Conservation (phyloP, 2,888 invertebrate genomes). For the Allolobophora icterica region DNA sequence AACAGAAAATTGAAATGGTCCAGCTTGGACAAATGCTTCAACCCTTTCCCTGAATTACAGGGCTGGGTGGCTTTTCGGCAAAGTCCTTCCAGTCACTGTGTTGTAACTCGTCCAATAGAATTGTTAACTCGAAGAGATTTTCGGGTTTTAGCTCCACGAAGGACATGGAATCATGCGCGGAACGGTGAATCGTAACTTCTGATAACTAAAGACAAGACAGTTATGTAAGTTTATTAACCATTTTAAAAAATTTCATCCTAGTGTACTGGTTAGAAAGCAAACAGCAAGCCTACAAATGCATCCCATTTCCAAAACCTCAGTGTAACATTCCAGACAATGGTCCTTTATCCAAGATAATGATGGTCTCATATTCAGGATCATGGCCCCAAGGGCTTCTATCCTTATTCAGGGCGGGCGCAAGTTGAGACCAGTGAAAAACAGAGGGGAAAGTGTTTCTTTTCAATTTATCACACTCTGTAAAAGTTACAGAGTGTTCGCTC, state of each 20-base stretch:
- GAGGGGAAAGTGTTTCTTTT: too few species aligned
- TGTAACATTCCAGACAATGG: background rate
- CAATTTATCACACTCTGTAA: too few species aligned
- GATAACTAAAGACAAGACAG: background rate
- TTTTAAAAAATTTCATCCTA: background rate
- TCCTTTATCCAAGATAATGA: background rate
- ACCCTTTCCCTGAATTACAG: background rate
- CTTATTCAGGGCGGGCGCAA: too few species aligned
- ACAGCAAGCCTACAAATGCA: background rate
- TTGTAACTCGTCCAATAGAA: background rate
- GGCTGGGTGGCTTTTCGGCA: background rate
- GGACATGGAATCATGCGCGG: background rate
- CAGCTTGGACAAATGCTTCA: background rate
- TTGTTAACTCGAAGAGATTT: background rate
- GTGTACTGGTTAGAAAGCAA: background rate
- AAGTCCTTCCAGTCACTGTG: background rate
- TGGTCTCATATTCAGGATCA: background rate
- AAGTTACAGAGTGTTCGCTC: too few species aligned
- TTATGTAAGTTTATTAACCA: too few species aligned
- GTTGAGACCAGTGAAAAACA: too few species aligned
- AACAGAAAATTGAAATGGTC: background rate
- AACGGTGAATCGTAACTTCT: background rate
- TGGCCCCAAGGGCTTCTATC: too few species aligned
- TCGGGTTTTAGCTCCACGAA: background rate
- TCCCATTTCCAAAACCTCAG: background rate